Evolutionary conservation across 2,113 vertebrate genomes (phyloP), one percentile per base, ranked within the genome.

Genomic region (Gavialis gangeticus): DNA sequence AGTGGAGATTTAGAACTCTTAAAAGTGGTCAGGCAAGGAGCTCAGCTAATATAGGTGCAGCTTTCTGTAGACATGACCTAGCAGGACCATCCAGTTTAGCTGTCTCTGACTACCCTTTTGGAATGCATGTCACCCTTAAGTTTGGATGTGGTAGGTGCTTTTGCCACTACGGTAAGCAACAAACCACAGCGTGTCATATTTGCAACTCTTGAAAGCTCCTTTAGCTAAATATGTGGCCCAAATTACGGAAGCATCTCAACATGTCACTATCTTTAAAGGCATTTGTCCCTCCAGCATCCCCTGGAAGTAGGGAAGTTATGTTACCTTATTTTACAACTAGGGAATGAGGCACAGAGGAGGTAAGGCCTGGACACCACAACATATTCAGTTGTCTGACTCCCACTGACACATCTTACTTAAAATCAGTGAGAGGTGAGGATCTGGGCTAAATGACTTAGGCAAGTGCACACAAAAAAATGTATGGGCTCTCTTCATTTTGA

Each of bases 61-160:
- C 0, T 0, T 0, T 0, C 0, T 1, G 22, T 17, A 37, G 79
- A n/a, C 34, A 14, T 73, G 59, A 27, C 7, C 16, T 14, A 37
- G 0, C 1, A 4, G 5, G 11, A 4, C 18, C 13, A 3, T 34
- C 0, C 59, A 28, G 13, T 10, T 14, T 11, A 0, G n/a, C 5
- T 2, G 3, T 1, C 12, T 0, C 77, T 15, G 30, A 28, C 25
- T 62, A 55, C 73, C 73, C 55, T 54, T 75, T 55, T 5, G 73
- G 37, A 10, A 21, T 55, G 57, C 15, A 22, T 60, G 12, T 15
- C 30, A 24, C 4, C 9, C 30, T 18, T 5, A 24, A 16, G 1
- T 0, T 63, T 19, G 7, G 6, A 2, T 16, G 15, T 54, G 11
- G 17, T 10, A 34, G 63, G 11, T 4, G 4, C 18, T 16, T 66